Evolutionary conservation across 2,113 vertebrate species (phyloP), one percentile per base, ranked within the genome.

Genomic region (Murina feae): DNA sequence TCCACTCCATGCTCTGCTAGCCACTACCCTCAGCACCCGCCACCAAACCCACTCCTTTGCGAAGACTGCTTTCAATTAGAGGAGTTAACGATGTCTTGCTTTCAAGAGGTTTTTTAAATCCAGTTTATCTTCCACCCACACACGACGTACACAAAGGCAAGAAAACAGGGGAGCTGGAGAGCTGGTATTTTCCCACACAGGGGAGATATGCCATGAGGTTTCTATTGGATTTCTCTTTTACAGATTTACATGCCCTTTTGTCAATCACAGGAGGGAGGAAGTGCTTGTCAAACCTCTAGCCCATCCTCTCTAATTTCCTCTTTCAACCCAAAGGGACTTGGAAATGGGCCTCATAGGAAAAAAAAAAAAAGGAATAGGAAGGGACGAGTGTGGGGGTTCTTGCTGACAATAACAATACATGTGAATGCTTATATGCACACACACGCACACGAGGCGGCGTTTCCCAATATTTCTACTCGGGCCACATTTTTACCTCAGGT

Each of bases 41-140:
- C 55, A 72, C 68, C 93, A 63, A 95, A 92, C 79, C 93, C 94
- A 93, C 63, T 94, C 95, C 96, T 94, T 94, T 93, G 86, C 37
- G 72, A 98, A 97, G 97, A 97, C 98, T 98, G 98, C 97, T 98
- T 98, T 98, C 98, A 98, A 98, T 98, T 98, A 98, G 87, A 97
- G 95, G 86, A 98, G 96, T 96, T 97, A 96, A 96, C 21, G 82
- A 97, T 97, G 98, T 96, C 97, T 97, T 98, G 97, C 96, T 98
- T 97, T 97, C 30, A 1, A 97, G 98, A 97, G 58, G 93, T 97
- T 98, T 97, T 97, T 98, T 71, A 96, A 98, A 98, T 98, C 97
- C 97, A 97, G 97, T 97, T 98, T 53, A 63, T 98, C 97, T 98
- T 97, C 97, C 96, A 98, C 98, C 98, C 98, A 98, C 98, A 98